These are phyloP conservation scores for Muscidifurax raptorellus DNA, from an alignment of 1,140 invertebrate genomes.

Conservation along the genomic window DNA sequence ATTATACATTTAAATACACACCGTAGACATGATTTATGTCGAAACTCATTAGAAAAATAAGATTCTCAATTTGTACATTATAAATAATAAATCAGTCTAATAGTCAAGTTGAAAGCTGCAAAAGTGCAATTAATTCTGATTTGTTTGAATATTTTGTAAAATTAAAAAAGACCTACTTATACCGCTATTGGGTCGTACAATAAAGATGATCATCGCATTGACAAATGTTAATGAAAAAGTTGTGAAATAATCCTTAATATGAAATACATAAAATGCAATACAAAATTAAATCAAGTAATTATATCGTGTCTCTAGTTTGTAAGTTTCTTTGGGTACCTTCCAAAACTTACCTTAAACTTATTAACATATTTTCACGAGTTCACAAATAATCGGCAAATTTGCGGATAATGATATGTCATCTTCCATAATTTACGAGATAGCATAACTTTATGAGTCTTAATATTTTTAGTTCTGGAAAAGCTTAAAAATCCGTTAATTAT, in stretches of 20 bases:
- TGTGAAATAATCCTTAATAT: not conserved
- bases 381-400: not conserved
- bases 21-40: not conserved
- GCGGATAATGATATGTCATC: conserved; percentile 3
- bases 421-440: conserved; percentile 15
- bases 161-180: conserved; percentile 31
- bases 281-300: not conserved
- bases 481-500: not conserved
- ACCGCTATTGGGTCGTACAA: not conserved
- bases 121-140: not conserved
- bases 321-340: not conserved
- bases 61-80: conserved; percentile 15
- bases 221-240: not conserved
- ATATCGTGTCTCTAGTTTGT: not conserved
- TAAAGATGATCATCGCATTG: not conserved
- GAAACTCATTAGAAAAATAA: not conserved
- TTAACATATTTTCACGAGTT: not conserved
- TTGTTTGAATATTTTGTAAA: conserved; percentile 15
- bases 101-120: not conserved
- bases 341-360: conserved; percentile 46
- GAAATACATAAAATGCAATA: not conserved
- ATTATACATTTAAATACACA: conserved; percentile 23
- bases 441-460: not conserved
- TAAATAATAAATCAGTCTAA: conserved; percentile 23
- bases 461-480: not conserved